Evolutionary conservation across 2,113 vertebrate species (phyloP), one percentile per base, ranked within the genome.

Genomic region (Oreocharis arfaki): DNA sequence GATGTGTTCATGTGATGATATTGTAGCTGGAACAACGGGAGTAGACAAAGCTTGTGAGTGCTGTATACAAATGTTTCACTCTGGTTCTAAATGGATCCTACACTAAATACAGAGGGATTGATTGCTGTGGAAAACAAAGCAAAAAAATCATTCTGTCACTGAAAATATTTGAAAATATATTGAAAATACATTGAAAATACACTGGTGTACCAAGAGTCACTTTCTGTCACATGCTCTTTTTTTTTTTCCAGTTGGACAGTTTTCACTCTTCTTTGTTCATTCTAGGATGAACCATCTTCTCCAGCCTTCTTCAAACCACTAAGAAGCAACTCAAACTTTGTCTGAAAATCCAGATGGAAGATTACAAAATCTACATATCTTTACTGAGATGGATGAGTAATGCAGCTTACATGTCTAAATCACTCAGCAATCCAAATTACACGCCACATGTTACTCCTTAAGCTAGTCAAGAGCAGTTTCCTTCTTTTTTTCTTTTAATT

Each of bases 341-440:
- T 19, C 50, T 87, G 67, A 87, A 80, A 85, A 91, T 74, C 63
- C 95, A 88, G 69, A 91, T 90, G 89, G 65, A 91, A 87, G 79
- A 95, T 95, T 95, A 87, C 10, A 9, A 86, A 93, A 82, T 88
- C 70, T 47, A 74, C 65, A 53, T 86, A 86, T 93, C 82, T 92
- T 96, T 94, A 93, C 64, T 93, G 56, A 86, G 76, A 87, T 3
- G 24, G 85, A 94, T 96, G 76, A 96, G 76, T 93, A 97, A 97
- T 90, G 60, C 76, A 82, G 68, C 56, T 96, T 94, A 60, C 79
- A 95, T 90, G 71, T 84, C 90, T 94, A 95, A 96, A 90, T 94
- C 83, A 68, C 83, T 89, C 90, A 90, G 69, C 90, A 94, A 92
- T 82, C 83, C 82, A 93, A 94, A 96, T 95, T 95, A 86, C 57